phyloP scores from a whole-genome alignment of 2,113 vertebrate species.

The Meles meles region DNA sequence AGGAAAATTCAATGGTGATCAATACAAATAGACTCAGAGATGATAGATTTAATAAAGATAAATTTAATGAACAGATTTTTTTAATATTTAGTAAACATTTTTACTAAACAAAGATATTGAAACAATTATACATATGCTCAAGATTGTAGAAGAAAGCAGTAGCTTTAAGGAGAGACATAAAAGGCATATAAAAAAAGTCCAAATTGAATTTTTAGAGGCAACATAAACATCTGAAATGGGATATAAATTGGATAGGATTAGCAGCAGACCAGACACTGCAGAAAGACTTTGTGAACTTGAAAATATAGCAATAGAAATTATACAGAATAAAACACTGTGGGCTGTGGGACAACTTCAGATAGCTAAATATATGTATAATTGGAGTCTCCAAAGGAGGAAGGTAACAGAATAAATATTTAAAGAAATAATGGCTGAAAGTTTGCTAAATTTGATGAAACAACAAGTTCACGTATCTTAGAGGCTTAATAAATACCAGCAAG shows the following conservation, averaged over 20 bases:
- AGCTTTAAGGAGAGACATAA: background rate
- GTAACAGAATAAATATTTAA: background rate
- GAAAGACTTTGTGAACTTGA: background rate
- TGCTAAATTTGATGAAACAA: background rate
- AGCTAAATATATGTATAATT: background rate
- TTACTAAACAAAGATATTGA: background rate
- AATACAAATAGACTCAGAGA: background rate
- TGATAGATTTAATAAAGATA: constrained; percentile 12
- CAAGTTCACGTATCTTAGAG: background rate
- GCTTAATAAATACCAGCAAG: background rate
- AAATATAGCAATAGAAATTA: background rate
- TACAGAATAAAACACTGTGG: background rate
- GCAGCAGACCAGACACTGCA: background rate
- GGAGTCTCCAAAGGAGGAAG: background rate
- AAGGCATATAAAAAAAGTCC: background rate
- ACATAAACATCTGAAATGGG: background rate
- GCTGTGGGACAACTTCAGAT: background rate
- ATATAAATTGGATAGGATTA: background rate
- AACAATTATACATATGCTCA: background rate
- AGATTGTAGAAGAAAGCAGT: background rate
- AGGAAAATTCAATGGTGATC: background rate
- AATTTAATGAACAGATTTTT: background rate
- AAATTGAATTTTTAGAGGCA: constrained; percentile 1
- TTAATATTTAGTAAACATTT: background rate
- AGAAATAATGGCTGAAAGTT: background rate